Base-by-base conservation (phyloP, 2,113 vertebrate species). In the Coryphaenoides rupestris region DNA sequence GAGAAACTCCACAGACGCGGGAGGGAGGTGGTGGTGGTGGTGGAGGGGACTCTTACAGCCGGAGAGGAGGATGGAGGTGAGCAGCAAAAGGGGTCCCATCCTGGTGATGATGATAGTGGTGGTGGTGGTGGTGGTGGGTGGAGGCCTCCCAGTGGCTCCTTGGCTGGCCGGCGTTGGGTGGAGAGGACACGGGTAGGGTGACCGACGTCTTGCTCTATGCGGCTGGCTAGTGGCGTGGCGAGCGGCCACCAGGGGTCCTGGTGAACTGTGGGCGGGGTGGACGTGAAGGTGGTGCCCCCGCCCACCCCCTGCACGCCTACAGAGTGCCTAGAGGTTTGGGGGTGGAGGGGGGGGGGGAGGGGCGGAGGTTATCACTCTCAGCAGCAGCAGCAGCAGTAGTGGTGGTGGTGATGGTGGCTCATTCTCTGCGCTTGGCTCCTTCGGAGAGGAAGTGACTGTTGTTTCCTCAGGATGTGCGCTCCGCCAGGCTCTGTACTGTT, bases 391-490 rank as follows among this genome's bases (percentile, higher is more conserved):
- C 68, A 76, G 50, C 46, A 2, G 6, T 21, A n/a, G 17, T 54
- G 15, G 52, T 21, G n/a, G 21, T 21, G 9, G 16, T 53, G 19
- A 4, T n/a, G 6, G 50, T 19, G 17, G 6, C n/a, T 21, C 5
- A 2, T 12, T 40, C 50, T 65, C 22, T 5, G 9, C 19, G 71
- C 63, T 73, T 75, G 67, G 68, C 71, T 79, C 85, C 75, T 87
- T 87, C 86, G 83, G 65, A 66, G 84, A 91, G 89, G 87, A 90
- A 89, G 89, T 81, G 84, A 88, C 73, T 86, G 83, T 84, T 82
- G 86, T 84, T 90, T 91, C 90, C 89, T 92, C 79, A 89, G 90
- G 91, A 92, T 88, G 88, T 88, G 69, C 70, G 19, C 26, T 72
- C 75, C 22, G 64, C 77, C 72, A 47, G 53, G 54, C 72, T 71